Evolutionary conservation across 2,113 vertebrate species (phyloP).

Genomic region (Loxodonta africana): DNA sequence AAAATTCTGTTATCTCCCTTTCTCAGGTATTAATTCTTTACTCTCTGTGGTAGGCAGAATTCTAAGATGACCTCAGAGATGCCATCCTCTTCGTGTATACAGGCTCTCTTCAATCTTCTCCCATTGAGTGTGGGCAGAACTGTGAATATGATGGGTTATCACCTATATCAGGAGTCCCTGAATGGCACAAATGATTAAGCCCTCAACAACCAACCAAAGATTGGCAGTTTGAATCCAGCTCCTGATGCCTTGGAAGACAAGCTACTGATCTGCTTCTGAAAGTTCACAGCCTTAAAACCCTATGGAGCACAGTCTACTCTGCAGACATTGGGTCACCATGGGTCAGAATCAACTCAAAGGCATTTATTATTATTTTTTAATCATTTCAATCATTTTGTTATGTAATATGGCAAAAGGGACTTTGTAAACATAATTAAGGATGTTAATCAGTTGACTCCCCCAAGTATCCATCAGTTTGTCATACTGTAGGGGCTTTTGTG

Average conservation of each 20-base stretch:
- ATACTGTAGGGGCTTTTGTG: too few relatives aligned
- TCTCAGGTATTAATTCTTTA: background rate
- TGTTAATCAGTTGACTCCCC: background rate
- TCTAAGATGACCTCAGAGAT: background rate
- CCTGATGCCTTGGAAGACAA: background rate
- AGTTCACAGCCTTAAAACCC: background rate
- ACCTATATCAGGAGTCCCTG: background rate
- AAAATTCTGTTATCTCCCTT: background rate
- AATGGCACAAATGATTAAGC: background rate
- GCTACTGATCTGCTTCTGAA: background rate
- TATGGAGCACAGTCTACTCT: background rate
- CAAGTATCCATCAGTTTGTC: too few relatives aligned
- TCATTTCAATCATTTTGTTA: background rate
- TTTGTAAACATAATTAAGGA: background rate
- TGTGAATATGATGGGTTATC: background rate
- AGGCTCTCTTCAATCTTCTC: background rate
- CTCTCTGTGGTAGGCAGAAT: background rate
- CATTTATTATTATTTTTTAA: too few relatives aligned
- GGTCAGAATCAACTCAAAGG: background rate
- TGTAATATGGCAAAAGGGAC: background rate
- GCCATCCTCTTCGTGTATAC: rapidly evolving
- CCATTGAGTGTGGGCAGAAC: background rate
- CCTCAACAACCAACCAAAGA: background rate
- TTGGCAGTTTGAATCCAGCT: background rate
- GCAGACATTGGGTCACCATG: background rate